Evolutionary conservation across 53 echinoderm and acorn worm species (phyloP).

Genomic region (Apostichopus leukothele): DNA sequence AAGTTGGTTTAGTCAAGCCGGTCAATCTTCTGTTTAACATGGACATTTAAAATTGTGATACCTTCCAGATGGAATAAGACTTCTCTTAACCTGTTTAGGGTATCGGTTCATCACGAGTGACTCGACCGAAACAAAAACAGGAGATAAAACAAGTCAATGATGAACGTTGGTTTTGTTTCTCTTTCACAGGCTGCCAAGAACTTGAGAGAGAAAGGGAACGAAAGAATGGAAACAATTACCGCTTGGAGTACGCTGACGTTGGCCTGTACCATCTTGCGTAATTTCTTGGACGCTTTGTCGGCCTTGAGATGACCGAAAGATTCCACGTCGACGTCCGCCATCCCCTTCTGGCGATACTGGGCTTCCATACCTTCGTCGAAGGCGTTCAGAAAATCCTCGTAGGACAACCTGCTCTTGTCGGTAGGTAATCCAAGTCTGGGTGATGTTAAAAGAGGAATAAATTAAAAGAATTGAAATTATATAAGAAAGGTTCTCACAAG

Average conservation of each 20-base stretch:
- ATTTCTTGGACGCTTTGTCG: conserved; percentile 85
- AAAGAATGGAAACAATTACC: conserved; percentile 53
- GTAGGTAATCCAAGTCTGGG: conserved; percentile 74
- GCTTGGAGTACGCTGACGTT: conserved; percentile 72
- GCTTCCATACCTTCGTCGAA: conserved; percentile 90
- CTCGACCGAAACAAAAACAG: background rate
- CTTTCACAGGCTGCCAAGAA: background rate
- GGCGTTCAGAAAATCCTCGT: conserved; percentile 75
- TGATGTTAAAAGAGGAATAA: background rate
- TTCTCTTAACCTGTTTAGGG: no score
- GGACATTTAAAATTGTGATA: no score
- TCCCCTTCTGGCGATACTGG: conserved; percentile 76
- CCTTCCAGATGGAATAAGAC: no score
- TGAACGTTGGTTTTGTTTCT: no score
- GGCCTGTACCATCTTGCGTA: conserved; percentile 70
- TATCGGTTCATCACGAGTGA: no score
- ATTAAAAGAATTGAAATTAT: no score
- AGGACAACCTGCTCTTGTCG: conserved; percentile 67
- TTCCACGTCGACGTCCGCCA: conserved; percentile 76
- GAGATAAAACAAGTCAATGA: background rate
- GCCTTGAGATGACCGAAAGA: conserved; percentile 70
- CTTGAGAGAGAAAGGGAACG: background rate
- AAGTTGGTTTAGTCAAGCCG: no score
- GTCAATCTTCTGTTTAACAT: no score
- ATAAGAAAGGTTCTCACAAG: no score